A percentile compares a stretch with the other conserved stretches of the same genome.
These are phyloP conservation scores for Amphiprion percula DNA, from an alignment of 2,113 vertebrate genomes.

Conservation along the genomic window DNA sequence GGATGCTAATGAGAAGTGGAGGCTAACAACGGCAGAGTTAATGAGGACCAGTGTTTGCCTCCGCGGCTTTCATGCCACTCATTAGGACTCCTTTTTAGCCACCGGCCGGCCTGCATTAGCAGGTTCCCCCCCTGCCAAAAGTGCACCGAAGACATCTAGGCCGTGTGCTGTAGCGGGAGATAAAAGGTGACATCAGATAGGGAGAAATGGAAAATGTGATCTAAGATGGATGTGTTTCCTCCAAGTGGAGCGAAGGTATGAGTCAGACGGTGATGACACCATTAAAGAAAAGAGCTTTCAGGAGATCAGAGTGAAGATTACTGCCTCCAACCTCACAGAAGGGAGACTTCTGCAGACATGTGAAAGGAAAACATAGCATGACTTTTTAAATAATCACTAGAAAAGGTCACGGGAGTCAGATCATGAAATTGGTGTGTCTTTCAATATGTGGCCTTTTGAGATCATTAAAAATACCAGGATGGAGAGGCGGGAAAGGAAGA, in stretches of 20 bases:
- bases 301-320: constrained; percentile 18
- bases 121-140: constrained; percentile 16
- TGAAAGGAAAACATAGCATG: neutral
- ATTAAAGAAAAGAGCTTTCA: constrained; percentile 20
- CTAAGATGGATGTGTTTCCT: constrained; percentile 31
- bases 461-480: constrained; percentile 15
- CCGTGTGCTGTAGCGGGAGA: constrained; percentile 14
- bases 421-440: neutral
- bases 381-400: neutral
- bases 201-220: constrained; percentile 11
- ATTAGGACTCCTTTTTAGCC: constrained; percentile 43
- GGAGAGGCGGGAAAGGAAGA: neutral
- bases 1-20: constrained; percentile 45
- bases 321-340: neutral
- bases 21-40: constrained; percentile 54
- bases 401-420: constrained; percentile 10
- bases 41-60: constrained; percentile 38
- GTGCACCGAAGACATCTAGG: constrained; percentile 5
- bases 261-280: neutral
- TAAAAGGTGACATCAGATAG: constrained; percentile 46
- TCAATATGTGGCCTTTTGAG: neutral
- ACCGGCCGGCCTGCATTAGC: constrained; percentile 30
- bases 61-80: constrained; percentile 20
- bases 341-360: neutral
- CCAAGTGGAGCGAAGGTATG: neutral